Evolutionary conservation across 2,797 vertebrate species (phyloP), one percentile per base, ranked within the genome.

Genomic region (Dromococcyx pavoninus): DNA sequence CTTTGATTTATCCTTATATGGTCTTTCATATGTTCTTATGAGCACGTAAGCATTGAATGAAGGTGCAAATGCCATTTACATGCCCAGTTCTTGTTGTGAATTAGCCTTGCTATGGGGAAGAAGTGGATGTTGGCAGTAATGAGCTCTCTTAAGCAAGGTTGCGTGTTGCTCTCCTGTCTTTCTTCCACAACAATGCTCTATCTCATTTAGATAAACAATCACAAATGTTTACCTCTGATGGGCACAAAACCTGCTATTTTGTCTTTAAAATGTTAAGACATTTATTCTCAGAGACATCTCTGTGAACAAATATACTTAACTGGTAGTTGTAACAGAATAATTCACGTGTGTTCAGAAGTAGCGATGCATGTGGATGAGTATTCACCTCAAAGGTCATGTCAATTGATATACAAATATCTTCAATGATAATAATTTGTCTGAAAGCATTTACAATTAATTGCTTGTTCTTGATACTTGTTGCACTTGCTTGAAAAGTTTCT

Each of bases 381-480:
- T 58, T 89, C 3, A 1, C 86, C 60, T 92, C 41, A 4, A 82
- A 96, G 84, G 82, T 83, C 61, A 4, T 13, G 58, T 77, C 81
- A 93, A 37, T 76, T 88, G 76, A 67, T 25, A 82, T 54, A 86
- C 57, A 94, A 89, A 79, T 72, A 82, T n/a, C 76, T 95, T 92
- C 60, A 74, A 5, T 60, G 37, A 28, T 60, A 93, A 91, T 5
- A 0, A 65, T 72, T 76, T 75, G 51, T 71, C 77, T 72, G 66
- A 93, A 93, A 95, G 28, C 41, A 75, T 80, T 94, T 88, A 30
- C 44, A 91, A 27, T 86, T 84, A 73, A 78, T 77, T 92, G 81
- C 62, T 89, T 5, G 53, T 93, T 80, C 57, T 25, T 73, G 51
- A 43, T 86, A 80, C 33, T 84, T 83, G 46, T 80, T 91, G 79